Evolutionary conservation across 1,140 invertebrate species (phyloP), one percentile per base, ranked within the genome.

Genomic region (Patella vulgata): DNA sequence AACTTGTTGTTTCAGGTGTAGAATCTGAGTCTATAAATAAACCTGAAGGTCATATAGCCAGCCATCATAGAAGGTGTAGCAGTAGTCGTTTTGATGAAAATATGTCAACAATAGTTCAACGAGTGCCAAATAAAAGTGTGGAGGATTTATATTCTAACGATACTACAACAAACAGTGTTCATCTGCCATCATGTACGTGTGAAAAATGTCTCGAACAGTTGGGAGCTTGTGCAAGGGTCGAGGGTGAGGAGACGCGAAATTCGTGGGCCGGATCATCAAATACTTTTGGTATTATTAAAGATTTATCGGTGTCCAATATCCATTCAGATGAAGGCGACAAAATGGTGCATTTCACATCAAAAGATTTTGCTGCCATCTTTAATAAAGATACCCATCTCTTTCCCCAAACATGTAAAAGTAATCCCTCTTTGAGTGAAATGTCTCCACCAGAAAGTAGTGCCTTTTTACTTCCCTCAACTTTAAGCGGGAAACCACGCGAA

Each of bases 201-300:
- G 52, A 54, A 21, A 54, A 54, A 27, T 54, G 42, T 50, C 25
- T 60, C 30, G 51, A 63, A 52, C 39, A 48, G 27, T 57, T 64
- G 11, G 33, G 60, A 56, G 57, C 52, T 36, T 55, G 63, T 55
- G 50, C 56, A 19, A 21, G 54, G 42, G 44, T 19, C 19, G 19
- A 40, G 56, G 52, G 17, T 17, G 9, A 28, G 8, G 11, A n/a
- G 12, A 25, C 17, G 5, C 23, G 28, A 21, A 48, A 59, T 5
- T 21, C 19, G 8, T 19, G 11, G 3, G 11, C 23, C 5, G 36
- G 4, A 1, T 54, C 57, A 33, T 33, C 54, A 27, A 27, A 51
- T 46, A 70, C 65, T 56, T 82, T 82, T 68, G 80, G 80, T 21
- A 58, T 74, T 19, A 79, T 82, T 23, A 82, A 82, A 58, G 74